Conservation (phyloP, 2,113 vertebrate genomes). For the Uria lomvia region DNA sequence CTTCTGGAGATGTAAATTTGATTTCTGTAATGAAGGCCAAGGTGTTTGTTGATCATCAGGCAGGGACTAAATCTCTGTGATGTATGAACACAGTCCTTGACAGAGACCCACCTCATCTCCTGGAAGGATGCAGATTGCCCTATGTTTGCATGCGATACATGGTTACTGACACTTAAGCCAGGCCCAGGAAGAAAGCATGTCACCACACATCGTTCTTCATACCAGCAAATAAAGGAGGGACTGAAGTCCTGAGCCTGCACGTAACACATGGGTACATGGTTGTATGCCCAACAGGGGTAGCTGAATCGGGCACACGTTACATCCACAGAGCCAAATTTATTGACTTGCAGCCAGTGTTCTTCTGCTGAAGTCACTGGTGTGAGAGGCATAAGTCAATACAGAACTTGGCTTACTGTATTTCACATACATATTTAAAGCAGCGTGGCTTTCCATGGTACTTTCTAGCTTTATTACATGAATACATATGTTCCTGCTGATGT, state of each 20-base stretch:
- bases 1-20: constrained; percentile 27
- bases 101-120: background rate
- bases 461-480: constrained; percentile 39
- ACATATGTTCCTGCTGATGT: constrained; percentile 31
- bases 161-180: background rate
- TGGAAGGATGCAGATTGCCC: background rate
- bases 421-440: constrained; percentile 38
- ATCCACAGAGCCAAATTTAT: background rate
- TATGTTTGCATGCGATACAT: background rate
- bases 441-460: background rate
- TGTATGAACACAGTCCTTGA: background rate
- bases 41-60: background rate
- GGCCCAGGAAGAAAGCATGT: background rate
- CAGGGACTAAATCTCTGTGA: background rate
- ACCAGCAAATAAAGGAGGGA: background rate
- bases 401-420: background rate
- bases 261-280: accelerated
- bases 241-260: background rate
- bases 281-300: background rate
- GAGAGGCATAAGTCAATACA: background rate
- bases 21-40: background rate
- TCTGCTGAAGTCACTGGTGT: background rate
- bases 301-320: no score
- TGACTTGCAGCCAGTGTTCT: background rate
- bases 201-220: background rate